These are phyloP conservation scores for Elmis aenea DNA, from an alignment of 2,888 invertebrate genomes.

Conservation along the genomic window DNA sequence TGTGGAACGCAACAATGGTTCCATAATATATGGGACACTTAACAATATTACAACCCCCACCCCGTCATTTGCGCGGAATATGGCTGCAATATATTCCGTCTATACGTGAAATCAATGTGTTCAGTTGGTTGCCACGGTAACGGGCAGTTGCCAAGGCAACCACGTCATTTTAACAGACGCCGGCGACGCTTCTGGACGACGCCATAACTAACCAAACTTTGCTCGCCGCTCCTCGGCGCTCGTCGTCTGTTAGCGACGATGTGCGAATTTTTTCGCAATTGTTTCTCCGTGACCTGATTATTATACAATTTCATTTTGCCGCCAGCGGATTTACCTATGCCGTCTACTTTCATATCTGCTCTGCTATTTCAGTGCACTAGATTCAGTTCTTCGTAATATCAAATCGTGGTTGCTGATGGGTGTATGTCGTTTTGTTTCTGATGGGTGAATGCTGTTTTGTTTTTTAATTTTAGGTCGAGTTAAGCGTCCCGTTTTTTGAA, in stretches of 20 bases:
- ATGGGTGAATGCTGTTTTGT: too few relatives aligned
- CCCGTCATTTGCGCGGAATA: slow-evolving; percentile 30
- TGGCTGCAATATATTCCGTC: slow-evolving; percentile 47
- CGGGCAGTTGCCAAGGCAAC: slow-evolving; percentile 31
- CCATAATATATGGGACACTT: slow-evolving; percentile 42
- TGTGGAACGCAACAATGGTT: slow-evolving; percentile 37
- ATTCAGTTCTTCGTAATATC: too few relatives aligned
- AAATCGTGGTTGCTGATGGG: too few relatives aligned
- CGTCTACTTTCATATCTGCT: slow-evolving; percentile 2
- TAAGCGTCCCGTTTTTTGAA: too few relatives aligned
- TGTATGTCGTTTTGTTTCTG: too few relatives aligned
- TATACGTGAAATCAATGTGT: slow-evolving; percentile 49
- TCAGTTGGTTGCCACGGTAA: slow-evolving; percentile 38
- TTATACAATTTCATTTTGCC: slow-evolving; percentile 15
- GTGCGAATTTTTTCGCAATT: slow-evolving; percentile 25
- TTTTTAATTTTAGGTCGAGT: too few relatives aligned
- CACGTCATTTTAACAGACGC: slow-evolving; percentile 25
- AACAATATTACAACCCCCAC: slow-evolving; percentile 37
- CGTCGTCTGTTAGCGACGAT: slow-evolving; percentile 11
- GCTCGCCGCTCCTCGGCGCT: slow-evolving; percentile 8
- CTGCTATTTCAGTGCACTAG: not conserved
- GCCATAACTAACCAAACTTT: slow-evolving; percentile 8
- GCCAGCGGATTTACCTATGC: slow-evolving; percentile 8
- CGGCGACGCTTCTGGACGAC: slow-evolving; percentile 24
- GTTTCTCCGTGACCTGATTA: slow-evolving; percentile 30